Evolutionary conservation across 2,888 invertebrate species (phyloP), one percentile per base, ranked within the genome.

Genomic region (Microdon myrmicae): DNA sequence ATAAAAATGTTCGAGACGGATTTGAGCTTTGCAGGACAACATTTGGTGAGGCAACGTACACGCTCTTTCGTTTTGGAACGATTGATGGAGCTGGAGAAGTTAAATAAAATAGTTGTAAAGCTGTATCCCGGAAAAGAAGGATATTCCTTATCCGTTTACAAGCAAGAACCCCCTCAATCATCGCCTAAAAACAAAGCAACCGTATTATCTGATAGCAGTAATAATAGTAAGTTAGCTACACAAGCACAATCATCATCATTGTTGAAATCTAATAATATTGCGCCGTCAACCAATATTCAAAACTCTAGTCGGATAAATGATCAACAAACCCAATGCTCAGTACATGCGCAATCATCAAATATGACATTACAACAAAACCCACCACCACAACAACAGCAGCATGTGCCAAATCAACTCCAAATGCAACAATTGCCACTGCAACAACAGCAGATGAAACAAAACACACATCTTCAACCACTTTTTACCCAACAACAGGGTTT

Each of bases 81-180:
- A 79, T 83, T 95, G 74, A 87, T 94, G 76, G 87, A 88, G 75
- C 86, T 86, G 74, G 94, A 95, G 81, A 88, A 88, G 78, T 85
- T 95, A 72, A 93, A 93, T 79, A 94, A 93, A 68, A 83, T 96
- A 75, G 90, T 95, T 74, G 85, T 96, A 72, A 96, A 94, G 82
- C 83, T 96, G 72, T 93, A 94, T 82, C 91, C 94, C 59, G 92
- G 90, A 49, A 92, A 93, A 82, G 93, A 94, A 81, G 95, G 95
- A 71, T 95, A 93, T 82, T 91, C 93, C 49, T 73, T 82, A 71
- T 76, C 79, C 28, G 72, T 79, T 68, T 75, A 76, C 61, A 76
- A 78, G 41, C 74, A 79, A 55, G 74, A 74, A 64, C 76, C 82
- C 75, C 67, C 83, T 79, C 26, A 35, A 47, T 38, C 56, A 26